phyloP scores from a whole-genome alignment of 2,888 invertebrate species.

The Julus scanicus region DNA sequence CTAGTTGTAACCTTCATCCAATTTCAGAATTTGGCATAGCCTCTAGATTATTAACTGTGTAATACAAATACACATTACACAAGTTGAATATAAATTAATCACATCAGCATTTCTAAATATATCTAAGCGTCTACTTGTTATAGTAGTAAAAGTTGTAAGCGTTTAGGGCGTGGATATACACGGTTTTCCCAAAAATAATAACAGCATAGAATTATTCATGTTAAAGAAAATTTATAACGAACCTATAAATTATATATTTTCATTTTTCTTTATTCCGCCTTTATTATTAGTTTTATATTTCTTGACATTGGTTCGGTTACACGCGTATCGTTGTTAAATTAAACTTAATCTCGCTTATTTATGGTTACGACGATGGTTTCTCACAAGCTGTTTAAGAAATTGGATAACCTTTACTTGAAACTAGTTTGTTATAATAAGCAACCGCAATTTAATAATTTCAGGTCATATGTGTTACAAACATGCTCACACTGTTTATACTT shows the following conservation, averaged over 20 bases:
- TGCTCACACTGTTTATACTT: background rate
- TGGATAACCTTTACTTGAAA: background rate
- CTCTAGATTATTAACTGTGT: background rate
- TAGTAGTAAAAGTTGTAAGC: background rate
- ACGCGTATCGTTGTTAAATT: background rate
- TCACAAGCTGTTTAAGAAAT: background rate
- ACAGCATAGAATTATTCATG: background rate
- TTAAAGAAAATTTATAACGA: background rate
- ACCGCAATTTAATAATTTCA: background rate
- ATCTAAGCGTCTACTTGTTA: background rate
- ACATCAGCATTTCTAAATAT: background rate
- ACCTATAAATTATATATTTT: slow-evolving; percentile 16
- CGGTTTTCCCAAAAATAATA: slow-evolving; percentile 37
- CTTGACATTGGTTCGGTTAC: background rate
- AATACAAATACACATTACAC: background rate
- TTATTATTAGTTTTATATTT: background rate
- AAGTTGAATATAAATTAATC: background rate
- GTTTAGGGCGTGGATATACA: background rate
- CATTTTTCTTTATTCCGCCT: background rate
- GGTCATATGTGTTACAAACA: background rate
- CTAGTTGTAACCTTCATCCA: background rate
- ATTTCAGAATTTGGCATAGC: background rate
- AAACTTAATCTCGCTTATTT: background rate
- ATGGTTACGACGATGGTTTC: background rate
- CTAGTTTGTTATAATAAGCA: background rate